Conservation (phyloP, 2,797 vertebrate genomes). For the Hippoglossus hippoglossus region DNA sequence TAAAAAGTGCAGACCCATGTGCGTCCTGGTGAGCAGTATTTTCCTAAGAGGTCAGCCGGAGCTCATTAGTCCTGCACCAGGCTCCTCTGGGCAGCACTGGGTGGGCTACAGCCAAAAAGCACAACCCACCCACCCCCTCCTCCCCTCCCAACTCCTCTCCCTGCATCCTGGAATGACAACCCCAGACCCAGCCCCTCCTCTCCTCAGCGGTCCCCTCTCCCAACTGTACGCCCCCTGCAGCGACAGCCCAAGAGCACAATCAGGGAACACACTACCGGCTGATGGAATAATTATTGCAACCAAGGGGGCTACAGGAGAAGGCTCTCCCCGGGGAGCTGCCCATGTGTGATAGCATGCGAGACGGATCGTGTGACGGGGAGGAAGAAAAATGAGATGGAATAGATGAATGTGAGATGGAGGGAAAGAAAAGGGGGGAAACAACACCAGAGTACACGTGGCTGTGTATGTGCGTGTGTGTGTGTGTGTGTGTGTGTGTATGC, state of each 20-base stretch:
- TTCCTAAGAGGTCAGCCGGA: constrained; percentile 64
- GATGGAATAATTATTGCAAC: constrained; percentile 94
- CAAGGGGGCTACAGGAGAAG: constrained; percentile 85
- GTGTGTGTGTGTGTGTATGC: constrained; percentile 43
- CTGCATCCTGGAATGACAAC: constrained; percentile 81
- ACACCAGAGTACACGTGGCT: constrained; percentile 64
- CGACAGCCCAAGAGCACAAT: constrained; percentile 88
- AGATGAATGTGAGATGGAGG: constrained; percentile 75
- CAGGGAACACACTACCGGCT: constrained; percentile 88
- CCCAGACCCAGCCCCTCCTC: constrained; percentile 40
- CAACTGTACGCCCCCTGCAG: constrained; percentile 83
- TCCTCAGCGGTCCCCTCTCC: constrained; percentile 65
- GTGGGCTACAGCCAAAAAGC: constrained; percentile 71
- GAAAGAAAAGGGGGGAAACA: constrained; percentile 55
- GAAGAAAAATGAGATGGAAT: constrained; percentile 69
- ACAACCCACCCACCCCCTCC: constrained; percentile 30
- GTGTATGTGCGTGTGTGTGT: constrained; percentile 20
- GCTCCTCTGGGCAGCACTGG: constrained; percentile 71
- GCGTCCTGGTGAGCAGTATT: constrained; percentile 57
- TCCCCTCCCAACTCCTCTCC: constrained; percentile 30
- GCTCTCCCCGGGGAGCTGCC: constrained; percentile 84
- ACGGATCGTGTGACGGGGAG: constrained; percentile 68
- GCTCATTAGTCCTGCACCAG: constrained; percentile 80
- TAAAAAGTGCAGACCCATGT: constrained; percentile 44
- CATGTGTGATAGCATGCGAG: constrained; percentile 78